Conservation (phyloP, 2,888 invertebrate genomes). For the Leptinotarsa juncta region DNA sequence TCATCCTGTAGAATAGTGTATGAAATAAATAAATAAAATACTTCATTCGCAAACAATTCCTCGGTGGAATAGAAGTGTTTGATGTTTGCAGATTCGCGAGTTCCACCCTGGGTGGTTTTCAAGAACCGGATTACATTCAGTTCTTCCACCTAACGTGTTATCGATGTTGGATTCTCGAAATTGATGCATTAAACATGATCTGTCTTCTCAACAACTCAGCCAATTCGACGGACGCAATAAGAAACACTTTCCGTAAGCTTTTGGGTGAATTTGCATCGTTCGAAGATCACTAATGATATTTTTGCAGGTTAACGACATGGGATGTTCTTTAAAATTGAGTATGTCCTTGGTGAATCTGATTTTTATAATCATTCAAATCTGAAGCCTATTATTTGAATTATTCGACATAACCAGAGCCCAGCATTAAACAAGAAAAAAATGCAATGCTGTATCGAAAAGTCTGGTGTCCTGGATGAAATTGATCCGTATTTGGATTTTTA, state of each 20-base stretch:
- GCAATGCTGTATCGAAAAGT: too few species aligned
- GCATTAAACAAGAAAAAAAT: too few species aligned
- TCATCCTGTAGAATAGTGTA: too few species aligned
- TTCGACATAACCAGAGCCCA: too few species aligned
- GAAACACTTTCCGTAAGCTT: conserved; percentile 10
- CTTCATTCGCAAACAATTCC: background rate
- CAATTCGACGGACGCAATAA: conserved; percentile 17
- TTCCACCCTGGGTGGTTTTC: conserved; percentile 18
- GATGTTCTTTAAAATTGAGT: background rate
- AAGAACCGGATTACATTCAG: conserved; percentile 18
- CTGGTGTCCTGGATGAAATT: too few species aligned
- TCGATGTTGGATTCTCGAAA: conserved; percentile 15
- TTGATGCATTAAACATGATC: conserved; percentile 17
- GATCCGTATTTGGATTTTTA: too few species aligned
- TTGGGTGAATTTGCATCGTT: conserved; percentile 10
- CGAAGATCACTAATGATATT: conserved; percentile 1
- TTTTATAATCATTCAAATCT: too few species aligned
- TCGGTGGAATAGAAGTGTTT: background rate
- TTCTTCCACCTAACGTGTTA: conserved; percentile 20
- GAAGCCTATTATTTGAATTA: too few species aligned
- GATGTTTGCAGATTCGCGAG: background rate
- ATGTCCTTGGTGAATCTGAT: background rate
- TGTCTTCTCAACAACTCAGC: conserved; percentile 15
- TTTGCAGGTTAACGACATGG: background rate
- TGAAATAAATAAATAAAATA: too few species aligned